Conservation (phyloP, 2,113 vertebrate species). For the Oryzias celebensis region DNA sequence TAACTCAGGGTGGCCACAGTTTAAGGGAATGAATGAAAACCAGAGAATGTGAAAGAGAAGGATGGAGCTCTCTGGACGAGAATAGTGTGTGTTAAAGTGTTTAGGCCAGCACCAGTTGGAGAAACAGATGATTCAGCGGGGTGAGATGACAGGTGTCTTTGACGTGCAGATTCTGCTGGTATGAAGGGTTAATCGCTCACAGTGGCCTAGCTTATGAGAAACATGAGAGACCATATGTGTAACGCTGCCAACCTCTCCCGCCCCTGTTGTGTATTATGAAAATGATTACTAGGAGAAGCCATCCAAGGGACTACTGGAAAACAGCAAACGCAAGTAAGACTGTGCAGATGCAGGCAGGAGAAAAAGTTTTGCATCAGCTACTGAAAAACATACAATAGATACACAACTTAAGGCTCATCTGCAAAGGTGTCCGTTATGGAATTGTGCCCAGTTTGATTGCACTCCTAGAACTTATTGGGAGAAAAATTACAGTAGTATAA, state of each 20-base stretch:
- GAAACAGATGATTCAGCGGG: conserved; percentile 56
- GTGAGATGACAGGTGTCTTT: conserved; percentile 68
- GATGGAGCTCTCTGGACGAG: conserved; percentile 44
- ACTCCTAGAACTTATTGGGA: too few species aligned
- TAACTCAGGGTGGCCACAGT: conserved; percentile 30
- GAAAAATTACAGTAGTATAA: too few species aligned
- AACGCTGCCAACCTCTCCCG: conserved; percentile 27
- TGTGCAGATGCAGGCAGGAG: conserved; percentile 7
- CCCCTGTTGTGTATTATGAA: conserved; percentile 55
- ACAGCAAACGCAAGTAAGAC: conserved; percentile 36
- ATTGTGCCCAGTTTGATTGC: too few species aligned
- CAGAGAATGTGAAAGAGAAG: conserved; percentile 55
- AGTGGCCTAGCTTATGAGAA: conserved; percentile 51
- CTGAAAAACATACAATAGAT: conserved; percentile 16
- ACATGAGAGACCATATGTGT: conserved; percentile 61
- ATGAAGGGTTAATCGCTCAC: conserved; percentile 67
- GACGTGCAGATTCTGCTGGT: conserved; percentile 53
- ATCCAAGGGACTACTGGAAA: conserved; percentile 45
- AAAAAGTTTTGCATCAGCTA: conserved; percentile 20
- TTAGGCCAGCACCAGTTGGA: conserved; percentile 33
- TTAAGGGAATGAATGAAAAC: conserved; percentile 38
- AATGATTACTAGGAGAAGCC: conserved; percentile 59
- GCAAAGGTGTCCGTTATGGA: conserved; percentile 4
- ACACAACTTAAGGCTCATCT: background rate
- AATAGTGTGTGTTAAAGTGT: conserved; percentile 68